Evolutionary conservation across 2,888 invertebrate genomes (phyloP), one percentile per base, ranked within the genome.

Genomic region (Isoperla grammatica): DNA sequence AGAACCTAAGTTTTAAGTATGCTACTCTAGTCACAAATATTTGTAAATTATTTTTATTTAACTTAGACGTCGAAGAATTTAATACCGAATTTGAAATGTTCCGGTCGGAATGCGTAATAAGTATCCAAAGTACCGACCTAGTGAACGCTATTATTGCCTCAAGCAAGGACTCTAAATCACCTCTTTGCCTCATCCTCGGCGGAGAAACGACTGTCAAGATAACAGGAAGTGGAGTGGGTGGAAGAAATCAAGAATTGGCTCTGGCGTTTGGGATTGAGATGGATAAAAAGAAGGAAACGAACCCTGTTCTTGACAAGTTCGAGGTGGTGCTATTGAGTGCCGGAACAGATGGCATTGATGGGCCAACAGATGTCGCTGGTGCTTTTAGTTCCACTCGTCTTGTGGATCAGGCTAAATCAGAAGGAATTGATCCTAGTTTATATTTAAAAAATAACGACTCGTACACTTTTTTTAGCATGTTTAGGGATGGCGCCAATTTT

Each of bases 271-370:
- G 90, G 1, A 69, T 81, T 15, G 71, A 75, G 65, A 74, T 85
- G 61, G 68, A 80, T 68, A 68, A 70, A 67, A 69, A 67, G 64
- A 69, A 64, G 65, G 70, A 61, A 63, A 65, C 5, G 67, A 69
- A n/a, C n/a, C n/a, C n/a, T n/a, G n/a, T n/a, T n/a, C n/a, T 64
- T 19, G 70, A 79, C 13, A 65, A 71, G 8, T 67, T 72, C 13
- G 78, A 81, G 61, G 73, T 87, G 12, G 76, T 82, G 64, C 81
- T 95, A 67, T 73, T 96, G 12, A 90, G 92, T 74, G 90, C 86
- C 57, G 98, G 97, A 1, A 96, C 97, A 11, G 98, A 98, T 79
- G 98, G 98, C 4, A 92, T 95, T 65, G 98, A 99, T 80, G 99
- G 98, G 0, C 96, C 97, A 1, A 96, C 95, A 8, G 85, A 89